A percentile compares a stretch with the other conserved stretches of the same genome.
phyloP scores from a whole-genome alignment of 2,888 invertebrate genomes.

The Oscheius sp. region DNA sequence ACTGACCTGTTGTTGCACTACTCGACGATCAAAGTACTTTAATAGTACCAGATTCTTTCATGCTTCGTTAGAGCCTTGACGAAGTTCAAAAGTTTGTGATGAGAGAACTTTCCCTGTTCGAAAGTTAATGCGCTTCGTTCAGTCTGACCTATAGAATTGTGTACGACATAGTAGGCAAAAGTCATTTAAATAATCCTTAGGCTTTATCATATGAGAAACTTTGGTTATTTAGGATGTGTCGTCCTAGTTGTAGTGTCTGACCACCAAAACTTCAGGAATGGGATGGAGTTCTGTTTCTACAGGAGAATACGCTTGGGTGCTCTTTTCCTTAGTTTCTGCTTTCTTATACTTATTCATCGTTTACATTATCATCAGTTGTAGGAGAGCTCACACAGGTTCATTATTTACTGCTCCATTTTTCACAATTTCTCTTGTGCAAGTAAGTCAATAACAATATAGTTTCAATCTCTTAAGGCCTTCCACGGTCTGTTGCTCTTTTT shows the following conservation, averaged over 20 bases:
- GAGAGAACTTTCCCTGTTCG: no score
- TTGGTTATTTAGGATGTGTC: background rate
- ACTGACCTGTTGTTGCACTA: no score
- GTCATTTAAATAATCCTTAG: background rate
- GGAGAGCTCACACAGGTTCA: conserved; percentile 7
- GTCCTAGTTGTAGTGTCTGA: no score
- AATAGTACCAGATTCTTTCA: no score
- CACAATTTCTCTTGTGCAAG: conserved; percentile 17
- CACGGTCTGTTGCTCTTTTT: conserved; percentile 17
- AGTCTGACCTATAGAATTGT: no score
- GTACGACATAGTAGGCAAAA: no score
- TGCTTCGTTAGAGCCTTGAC: no score
- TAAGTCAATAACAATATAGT: background rate
- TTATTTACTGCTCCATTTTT: conserved; percentile 27
- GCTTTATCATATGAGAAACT: background rate
- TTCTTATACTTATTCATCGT: background rate
- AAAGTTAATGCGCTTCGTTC: no score
- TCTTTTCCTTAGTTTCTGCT: conserved; percentile 15
- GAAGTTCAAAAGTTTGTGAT: no score
- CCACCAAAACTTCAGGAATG: background rate
- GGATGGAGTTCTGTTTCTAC: conserved; percentile 12
- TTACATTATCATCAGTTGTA: conserved; percentile 7
- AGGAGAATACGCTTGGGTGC: conserved; percentile 21
- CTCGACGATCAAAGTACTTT: no score
- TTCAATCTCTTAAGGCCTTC: conserved; percentile 4